phyloP scores from a whole-genome alignment of 2,113 vertebrate genomes.

The Sterna hirundo region DNA sequence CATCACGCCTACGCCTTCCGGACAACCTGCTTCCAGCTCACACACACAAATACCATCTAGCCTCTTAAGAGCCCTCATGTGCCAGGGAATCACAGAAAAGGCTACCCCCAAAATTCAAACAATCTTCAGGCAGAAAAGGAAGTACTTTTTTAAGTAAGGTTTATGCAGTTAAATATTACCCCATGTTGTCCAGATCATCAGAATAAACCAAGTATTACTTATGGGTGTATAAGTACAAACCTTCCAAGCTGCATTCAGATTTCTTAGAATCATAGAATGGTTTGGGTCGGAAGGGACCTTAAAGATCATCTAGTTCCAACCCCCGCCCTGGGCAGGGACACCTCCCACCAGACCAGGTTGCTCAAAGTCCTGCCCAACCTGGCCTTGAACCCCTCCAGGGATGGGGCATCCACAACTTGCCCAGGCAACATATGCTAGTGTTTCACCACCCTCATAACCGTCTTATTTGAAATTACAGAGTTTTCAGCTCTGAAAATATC shows the following conservation, averaged over 20 bases:
- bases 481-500: neutral
- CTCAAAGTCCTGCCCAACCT: neutral
- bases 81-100: neutral
- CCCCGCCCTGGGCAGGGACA: neutral
- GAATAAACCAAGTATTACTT: neutral
- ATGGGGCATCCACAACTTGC: neutral
- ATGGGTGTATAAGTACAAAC: neutral
- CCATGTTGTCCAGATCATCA: neutral
- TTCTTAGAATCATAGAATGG: neutral
- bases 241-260: neutral
- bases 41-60: no score
- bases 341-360: neutral
- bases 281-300: neutral
- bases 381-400: neutral
- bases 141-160: neutral
- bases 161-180: neutral
- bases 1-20: neutral
- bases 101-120: neutral
- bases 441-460: neutral
- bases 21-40: neutral
- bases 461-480: neutral
- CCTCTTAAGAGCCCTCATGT: neutral
- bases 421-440: neutral
- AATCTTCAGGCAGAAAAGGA: neutral
- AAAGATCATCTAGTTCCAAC: neutral